Base-by-base conservation (phyloP, 2,113 vertebrate genomes). In the Sphyrna mokarran region DNA sequence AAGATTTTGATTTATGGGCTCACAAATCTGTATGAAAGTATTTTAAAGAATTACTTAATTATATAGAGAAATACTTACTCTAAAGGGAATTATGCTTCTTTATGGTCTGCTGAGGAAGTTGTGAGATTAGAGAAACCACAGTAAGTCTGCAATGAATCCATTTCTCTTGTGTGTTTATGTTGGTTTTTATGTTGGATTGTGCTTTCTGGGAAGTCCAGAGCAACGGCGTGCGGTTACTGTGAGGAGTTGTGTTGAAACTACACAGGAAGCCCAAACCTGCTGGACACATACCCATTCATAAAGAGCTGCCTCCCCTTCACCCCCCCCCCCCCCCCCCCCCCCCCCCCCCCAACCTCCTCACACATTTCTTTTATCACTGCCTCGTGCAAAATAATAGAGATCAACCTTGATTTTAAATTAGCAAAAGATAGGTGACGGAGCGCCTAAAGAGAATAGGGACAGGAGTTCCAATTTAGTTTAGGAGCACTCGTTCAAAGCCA, bases 31-130 rank as follows among this genome's bases (percentile, higher is more conserved):
- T 29, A n/a, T n/a, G n/a, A 61, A 18, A 33, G 54, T 16, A 90
- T 61, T 76, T 61, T 90, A 33, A n/a, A 61, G 87, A 63, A 20
- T 48, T 87, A 87, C 54, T 90, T 90, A 91, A 91, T 91, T 63
- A n/a, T 33, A n/a, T 26, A 91, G 87, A 13, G 18, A 33, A 63
- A 33, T 11, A 6, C 29, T 63, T 18, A 63, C 58, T 33, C 54
- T 90, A 54, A 33, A 58, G 54, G 54, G 54, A 58, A 33, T 29
- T 14, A 29, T 0, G 29, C 87, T 63, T 33, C 7, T 13, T 63
- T 7, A 63, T 61, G 54, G 87, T 23, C 26, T 63, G 54, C 48
- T 61, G 87, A 90, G 87, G 48, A 90, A 61, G 48, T 90, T 61
- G 2, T 29, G 29, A 13, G 87, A 90, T 90, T 29, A 61, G 26